These are phyloP conservation scores for Lamellibrachia satsuma DNA, from an alignment of 2,888 invertebrate species.

Conservation along the genomic window DNA sequence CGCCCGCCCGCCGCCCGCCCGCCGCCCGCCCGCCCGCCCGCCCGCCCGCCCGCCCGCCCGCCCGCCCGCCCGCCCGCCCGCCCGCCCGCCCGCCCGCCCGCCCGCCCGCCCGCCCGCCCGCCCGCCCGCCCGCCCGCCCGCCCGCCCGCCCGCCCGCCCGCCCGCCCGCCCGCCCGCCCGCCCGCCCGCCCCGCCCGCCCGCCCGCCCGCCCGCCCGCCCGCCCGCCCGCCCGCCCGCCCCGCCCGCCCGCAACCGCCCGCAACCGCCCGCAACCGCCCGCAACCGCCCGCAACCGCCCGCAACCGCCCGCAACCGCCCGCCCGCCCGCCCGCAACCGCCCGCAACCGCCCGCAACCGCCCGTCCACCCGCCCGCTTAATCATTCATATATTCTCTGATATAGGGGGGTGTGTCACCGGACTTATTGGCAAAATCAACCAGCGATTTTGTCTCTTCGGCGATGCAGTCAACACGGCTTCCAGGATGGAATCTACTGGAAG, in stretches of 20 bases:
- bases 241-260: not conserved
- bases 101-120: not conserved
- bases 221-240: not conserved
- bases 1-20: not conserved
- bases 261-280: not conserved
- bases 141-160: conserved; percentile 1
- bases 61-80: not conserved
- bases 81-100: not conserved
- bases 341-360: not conserved
- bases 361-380: not conserved
- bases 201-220: not conserved
- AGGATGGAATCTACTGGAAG: not conserved
- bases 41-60: not conserved
- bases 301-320: not conserved
- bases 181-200: not conserved
- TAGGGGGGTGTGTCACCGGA: not conserved
- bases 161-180: conserved; percentile 1
- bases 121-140: not conserved
- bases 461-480: not conserved
- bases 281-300: not conserved
- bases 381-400: not conserved
- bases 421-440: not conserved
- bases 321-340: too few species aligned
- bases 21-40: not conserved
- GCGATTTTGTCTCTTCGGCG: conserved; percentile 12